Conservation (phyloP, 35 echinoderm and acorn worm genomes). For the Hemicentrotus pulcherrimus region DNA sequence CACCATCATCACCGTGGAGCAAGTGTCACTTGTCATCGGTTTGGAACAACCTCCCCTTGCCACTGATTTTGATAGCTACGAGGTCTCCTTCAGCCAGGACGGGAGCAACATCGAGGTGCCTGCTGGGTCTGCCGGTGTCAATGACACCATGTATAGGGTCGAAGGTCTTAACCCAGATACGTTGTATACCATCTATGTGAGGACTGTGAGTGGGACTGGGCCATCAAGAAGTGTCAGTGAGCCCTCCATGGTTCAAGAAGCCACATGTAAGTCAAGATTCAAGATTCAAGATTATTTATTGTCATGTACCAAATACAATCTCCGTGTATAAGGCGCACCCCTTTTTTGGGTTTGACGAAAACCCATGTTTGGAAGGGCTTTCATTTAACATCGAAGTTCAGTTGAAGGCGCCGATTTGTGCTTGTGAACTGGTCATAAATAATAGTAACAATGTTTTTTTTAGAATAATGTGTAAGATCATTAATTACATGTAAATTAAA, state of each 20-base stretch:
- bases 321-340: too few relatives aligned
- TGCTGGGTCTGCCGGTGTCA: neutral
- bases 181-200: neutral
- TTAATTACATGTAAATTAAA: too few relatives aligned
- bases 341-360: too few relatives aligned
- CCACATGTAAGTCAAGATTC: neutral
- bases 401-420: too few relatives aligned
- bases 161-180: conserved; percentile 11
- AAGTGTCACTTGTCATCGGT: neutral
- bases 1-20: neutral
- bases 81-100: neutral
- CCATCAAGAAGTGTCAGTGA: neutral
- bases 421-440: too few relatives aligned
- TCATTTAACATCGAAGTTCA: too few relatives aligned
- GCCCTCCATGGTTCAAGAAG: neutral
- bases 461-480: too few relatives aligned
- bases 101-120: neutral
- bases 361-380: too few relatives aligned
- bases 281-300: too few relatives aligned
- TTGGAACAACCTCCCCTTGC: neutral
- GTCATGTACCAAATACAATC: too few relatives aligned
- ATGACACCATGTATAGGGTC: neutral
- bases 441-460: too few relatives aligned
- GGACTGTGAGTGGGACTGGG: neutral
- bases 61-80: neutral